Base-by-base conservation (phyloP, 2,113 vertebrate genomes). In the Procavia capensis region DNA sequence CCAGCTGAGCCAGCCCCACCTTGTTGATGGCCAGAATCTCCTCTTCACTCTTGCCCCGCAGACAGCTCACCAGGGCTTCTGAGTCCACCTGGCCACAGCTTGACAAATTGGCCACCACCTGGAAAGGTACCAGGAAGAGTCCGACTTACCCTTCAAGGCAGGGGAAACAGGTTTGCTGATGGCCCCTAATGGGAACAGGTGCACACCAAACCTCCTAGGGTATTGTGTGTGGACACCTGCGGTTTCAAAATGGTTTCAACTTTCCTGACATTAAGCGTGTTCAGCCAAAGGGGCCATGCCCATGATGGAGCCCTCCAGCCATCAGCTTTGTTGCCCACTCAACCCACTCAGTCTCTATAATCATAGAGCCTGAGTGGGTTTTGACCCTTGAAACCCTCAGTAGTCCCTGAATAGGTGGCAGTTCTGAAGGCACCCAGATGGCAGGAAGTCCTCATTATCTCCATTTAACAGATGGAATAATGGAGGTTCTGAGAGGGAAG, bases 71-170 rank as follows among this genome's bases (percentile, higher is more conserved):
- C 90, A 99, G 79, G 25, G 97, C 95, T 88, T 98, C 96, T 5
- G 98, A 98, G 79, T 97, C 97, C 27, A 61, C 89, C 31, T 68
- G 64, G 31, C 97, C 96, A 97, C 99, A 99, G 41, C 82, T 98
- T 20, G 98, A 98, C 17, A 98, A 20, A 64, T 98, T 98, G 75
- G 98, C 98, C 41, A 98, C 87, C n/a, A 85, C 59, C 98, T 99
- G 93, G 9, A 96, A 97, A 93, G 78, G n/a, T 8, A 78, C 2
- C 22, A 88, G 76, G n/a, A 6, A 57, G 24, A 41, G 13, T 22
- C 61, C 54, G n/a, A 34, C 29, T 86, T 45, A 79, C 27, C 31
- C 3, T 68, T 92, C 31, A 5, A 24, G 41, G 19, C 0, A 68
- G 27, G 14, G 5, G 59, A 27, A 2, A 16, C 11, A 16, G 17